Percentiles rank a stretch among this genome's conserved stretches.
Conservation (phyloP, 1,140 invertebrate species). For the Pentalonia nigronervosa region DNA sequence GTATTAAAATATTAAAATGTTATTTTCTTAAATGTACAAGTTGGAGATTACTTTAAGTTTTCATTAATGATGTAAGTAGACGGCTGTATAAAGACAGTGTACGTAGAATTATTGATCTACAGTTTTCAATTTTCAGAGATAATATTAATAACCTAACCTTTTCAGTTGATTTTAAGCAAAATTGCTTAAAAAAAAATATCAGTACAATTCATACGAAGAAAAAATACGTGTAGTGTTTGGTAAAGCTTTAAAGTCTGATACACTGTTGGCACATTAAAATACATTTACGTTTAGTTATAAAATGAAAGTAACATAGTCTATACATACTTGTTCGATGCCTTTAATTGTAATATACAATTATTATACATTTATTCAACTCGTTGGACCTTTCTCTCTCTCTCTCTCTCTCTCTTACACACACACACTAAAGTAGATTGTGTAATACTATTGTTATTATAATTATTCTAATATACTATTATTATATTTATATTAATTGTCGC, state of each 20-base stretch:
- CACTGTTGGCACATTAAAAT: background rate
- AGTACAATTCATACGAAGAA: no score
- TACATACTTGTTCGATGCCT: background rate
- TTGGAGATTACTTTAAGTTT: background rate
- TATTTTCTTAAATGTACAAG: background rate
- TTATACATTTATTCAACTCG: no score
- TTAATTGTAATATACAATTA: no score
- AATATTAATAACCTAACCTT: background rate
- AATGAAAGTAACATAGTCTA: background rate
- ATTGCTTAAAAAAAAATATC: no score
- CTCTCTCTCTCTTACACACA: no score
- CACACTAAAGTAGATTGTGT: no score
- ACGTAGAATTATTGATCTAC: background rate
- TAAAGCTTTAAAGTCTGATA: background rate
- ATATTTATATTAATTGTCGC: no score
- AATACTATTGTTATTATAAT: no score
- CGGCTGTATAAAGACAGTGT: background rate
- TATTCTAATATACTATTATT: no score
- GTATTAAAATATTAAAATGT: background rate
- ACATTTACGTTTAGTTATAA: background rate
- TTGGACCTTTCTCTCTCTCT: no score
- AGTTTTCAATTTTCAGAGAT: background rate
- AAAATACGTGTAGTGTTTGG: background rate
- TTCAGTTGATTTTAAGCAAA: no score
- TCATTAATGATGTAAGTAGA: background rate